Evolutionary conservation across 1,140 invertebrate species (phyloP), one percentile per base, ranked within the genome.

Genomic region (Holcopasites calliopsidis): DNA sequence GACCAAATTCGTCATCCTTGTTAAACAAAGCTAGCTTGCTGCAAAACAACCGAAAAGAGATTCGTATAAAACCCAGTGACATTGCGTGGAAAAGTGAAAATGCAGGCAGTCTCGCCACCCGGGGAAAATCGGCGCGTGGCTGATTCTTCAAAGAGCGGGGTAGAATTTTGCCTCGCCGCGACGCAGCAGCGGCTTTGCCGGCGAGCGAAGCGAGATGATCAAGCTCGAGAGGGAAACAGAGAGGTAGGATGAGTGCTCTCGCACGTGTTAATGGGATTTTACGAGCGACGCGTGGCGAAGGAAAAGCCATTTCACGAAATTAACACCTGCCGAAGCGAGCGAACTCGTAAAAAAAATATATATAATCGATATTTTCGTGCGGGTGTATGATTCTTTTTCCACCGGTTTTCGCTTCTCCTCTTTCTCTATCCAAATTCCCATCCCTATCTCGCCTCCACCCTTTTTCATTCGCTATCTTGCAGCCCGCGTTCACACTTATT

Each of bases 361-460:
- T 81, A 86, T 85, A 86, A 87, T 87, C 86, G 80, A 87, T 87
- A 87, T 87, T 87, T 85, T 86, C 71, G 82, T 85, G 79, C 79
- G 72, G 62, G 75, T 54, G 73, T 84, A 84, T 83, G n/a, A 47
- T 47, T 74, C 85, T 81, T 69, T 55, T 57, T 55, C 33, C 40
- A 16, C 26, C 52, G 66, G 57, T 21, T 49, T 28, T 75, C 47
- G 69, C 76, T 28, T 38, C 72, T 61, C 49, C 49, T 66, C 26
- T 69, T n/a, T 28, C 31, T 55, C 21, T n/a, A n/a, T n/a, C n/a
- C n/a, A n/a, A n/a, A n/a, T n/a, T n/a, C n/a, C n/a, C n/a, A n/a
- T n/a, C n/a, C n/a, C n/a, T n/a, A n/a, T n/a, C n/a, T n/a, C n/a
- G n/a, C n/a, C n/a, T n/a, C n/a, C n/a, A n/a, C 31, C 47, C 26